A percentile compares a stretch with the other conserved stretches of the same genome.
These are phyloP conservation scores for Chorisops tibialis DNA, from an alignment of 2,888 invertebrate species.

Conservation along the genomic window DNA sequence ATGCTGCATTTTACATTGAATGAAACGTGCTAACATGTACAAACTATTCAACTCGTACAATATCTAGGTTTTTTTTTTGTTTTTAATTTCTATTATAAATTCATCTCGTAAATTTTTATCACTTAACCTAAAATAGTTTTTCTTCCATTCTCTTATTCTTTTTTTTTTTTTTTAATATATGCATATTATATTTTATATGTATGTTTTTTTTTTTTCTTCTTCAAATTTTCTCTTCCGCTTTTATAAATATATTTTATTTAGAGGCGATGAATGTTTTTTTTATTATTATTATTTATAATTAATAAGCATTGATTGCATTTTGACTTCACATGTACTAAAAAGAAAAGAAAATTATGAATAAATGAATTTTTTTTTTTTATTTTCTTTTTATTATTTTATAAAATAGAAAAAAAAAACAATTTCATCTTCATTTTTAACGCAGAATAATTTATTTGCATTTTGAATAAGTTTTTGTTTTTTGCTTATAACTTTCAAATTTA, in stretches of 20 bases:
- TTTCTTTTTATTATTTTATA: background rate
- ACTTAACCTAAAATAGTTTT: slow-evolving; percentile 28
- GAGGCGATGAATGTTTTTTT: slow-evolving; percentile 33
- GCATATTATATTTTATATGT: slow-evolving; percentile 23
- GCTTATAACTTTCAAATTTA: slow-evolving; percentile 7
- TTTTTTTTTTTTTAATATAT: slow-evolving; percentile 26
- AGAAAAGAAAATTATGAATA: slow-evolving; percentile 9
- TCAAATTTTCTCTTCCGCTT: slow-evolving; percentile 32
- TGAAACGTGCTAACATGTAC: slow-evolving; percentile 27
- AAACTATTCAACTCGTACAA: slow-evolving; percentile 27
- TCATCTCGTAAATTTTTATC: slow-evolving; percentile 21
- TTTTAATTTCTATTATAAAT: slow-evolving; percentile 26
- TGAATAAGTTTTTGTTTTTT: background rate
- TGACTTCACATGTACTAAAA: slow-evolving; percentile 19
- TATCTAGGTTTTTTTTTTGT: slow-evolving; percentile 22
- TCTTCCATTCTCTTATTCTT: slow-evolving; percentile 22
- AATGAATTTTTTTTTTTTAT: background rate
- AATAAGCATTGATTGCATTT: slow-evolving; percentile 25
- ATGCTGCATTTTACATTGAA: slow-evolving; percentile 27
- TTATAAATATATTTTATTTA: slow-evolving; percentile 42
- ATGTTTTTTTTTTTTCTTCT: slow-evolving; percentile 25
- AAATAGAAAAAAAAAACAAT: no score
- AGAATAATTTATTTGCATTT: slow-evolving; percentile 6
- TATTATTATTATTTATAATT: slow-evolving; percentile 17
- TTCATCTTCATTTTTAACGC: slow-evolving; percentile 4